Percentiles rank a stretch among this genome's conserved stretches.
These are phyloP conservation scores for Coregonus sp. DNA, from an alignment of 2,797 vertebrate species.

Conservation along the genomic window DNA sequence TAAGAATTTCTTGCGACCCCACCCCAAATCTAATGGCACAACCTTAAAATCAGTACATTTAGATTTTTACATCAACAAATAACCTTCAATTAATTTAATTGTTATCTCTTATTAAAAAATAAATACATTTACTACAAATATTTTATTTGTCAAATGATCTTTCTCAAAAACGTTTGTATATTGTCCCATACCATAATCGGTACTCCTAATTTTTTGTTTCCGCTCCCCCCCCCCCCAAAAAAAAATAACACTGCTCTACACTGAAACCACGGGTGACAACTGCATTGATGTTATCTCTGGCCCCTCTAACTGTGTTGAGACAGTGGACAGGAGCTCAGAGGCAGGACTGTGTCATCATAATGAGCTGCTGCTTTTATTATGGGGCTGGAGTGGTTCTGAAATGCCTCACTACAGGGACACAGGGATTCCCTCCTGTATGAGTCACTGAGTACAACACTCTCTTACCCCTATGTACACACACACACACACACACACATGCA, in stretches of 20 bases:
- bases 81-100: no score
- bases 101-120: no score
- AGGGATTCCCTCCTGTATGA: constrained; percentile 80
- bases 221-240: no score
- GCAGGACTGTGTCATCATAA: constrained; percentile 2
- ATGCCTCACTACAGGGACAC: constrained; percentile 24
- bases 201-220: no score
- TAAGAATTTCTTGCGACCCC: no score
- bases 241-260: constrained; percentile 1
- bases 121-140: no score
- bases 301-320: constrained; percentile 14
- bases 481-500: constrained; percentile 35
- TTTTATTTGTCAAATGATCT: no score
- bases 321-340: constrained; percentile 3
- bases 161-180: no score
- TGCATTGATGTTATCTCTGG: constrained; percentile 40
- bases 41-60: no score
- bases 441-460: constrained; percentile 60
- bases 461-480: neutral
- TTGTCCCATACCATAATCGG: no score
- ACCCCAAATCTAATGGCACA: no score
- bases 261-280: constrained; percentile 49
- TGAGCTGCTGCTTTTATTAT: constrained; percentile 24
- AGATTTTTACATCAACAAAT: no score
- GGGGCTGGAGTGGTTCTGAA: constrained; percentile 1